A percentile compares a stretch with the other conserved stretches of the same genome.
These are phyloP conservation scores for Hoplostethus mediterraneus DNA, from an alignment of 2,797 vertebrate genomes.

Conservation along the genomic window DNA sequence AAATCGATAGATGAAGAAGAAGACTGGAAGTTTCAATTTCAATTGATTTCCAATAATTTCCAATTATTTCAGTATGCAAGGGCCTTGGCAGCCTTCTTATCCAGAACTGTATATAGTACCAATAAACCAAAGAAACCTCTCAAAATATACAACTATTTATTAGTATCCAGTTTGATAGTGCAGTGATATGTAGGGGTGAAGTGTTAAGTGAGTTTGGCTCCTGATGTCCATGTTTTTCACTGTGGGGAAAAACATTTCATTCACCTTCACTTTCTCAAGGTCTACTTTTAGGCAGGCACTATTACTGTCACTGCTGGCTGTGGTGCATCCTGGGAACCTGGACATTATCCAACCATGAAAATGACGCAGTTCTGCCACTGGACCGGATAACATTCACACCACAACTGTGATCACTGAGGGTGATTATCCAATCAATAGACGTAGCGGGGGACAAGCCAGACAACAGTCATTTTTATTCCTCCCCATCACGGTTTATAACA, in stretches of 20 bases:
- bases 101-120: too few species aligned
- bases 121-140: too few species aligned
- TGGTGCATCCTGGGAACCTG: constrained; percentile 31
- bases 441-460: constrained; percentile 27
- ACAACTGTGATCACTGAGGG: constrained; percentile 32
- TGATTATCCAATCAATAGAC: constrained; percentile 63
- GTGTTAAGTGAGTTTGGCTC: too few species aligned
- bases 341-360: constrained; percentile 45
- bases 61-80: too few species aligned
- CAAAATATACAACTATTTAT: too few species aligned
- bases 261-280: constrained; percentile 1
- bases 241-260: background rate
- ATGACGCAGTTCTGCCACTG: constrained; percentile 35
- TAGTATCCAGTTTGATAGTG: too few species aligned
- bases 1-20: too few species aligned
- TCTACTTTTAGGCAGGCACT: constrained; percentile 2
- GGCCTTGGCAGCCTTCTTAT: too few species aligned
- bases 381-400: constrained; percentile 45
- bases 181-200: too few species aligned
- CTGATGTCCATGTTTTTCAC: too few species aligned
- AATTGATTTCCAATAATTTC: too few species aligned
- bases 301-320: constrained; percentile 1
- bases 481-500: constrained; percentile 47
- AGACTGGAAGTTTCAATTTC: too few species aligned
- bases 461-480: constrained; percentile 28